Evolutionary conservation across 2,888 invertebrate genomes (phyloP), one percentile per base, ranked within the genome.

Genomic region (Emesis russula): DNA sequence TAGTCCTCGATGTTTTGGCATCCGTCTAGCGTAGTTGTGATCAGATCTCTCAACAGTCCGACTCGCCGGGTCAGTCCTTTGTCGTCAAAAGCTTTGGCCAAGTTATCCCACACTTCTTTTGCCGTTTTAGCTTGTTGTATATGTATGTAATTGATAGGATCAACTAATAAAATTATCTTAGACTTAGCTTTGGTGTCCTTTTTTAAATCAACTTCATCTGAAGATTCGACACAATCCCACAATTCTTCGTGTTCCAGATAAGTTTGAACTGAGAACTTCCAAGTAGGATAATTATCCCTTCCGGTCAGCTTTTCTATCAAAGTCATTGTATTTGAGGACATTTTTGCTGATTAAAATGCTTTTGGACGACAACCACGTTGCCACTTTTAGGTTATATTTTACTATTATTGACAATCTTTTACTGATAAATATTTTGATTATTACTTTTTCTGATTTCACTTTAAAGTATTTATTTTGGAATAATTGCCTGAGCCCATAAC

Each of bases 171-270:
- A 1, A 41, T 41, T 41, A 41, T 41, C 9, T 41, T 41, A 9
- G 41, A 41, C 11, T 41, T 41, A 1, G 41, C 41, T 41, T 41
- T 41, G 11, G 11, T 41, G 41, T 41, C 41, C 41, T 41, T 41
- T 41, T 41, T 41, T 41, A 41, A 9, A 41, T 41, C 41, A 41
- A 41, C 9, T 0, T 41, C 41, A 1, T 41, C 41, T n/a, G n/a
- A n/a, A n/a, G n/a, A n/a, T n/a, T n/a, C 41, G 9, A 41, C 41
- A 11, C 41, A 41, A 41, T 41, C 2, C 93, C 90, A 92, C 25
- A 93, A 81, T 0, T 93, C 92, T 48, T 94, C 92, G 41, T 92
- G 91, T 58, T 92, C 68, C 6, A 92, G 74, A 41, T 87, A 92
- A 6, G 91, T 86, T 81, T 92, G 73, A 4, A 93, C 84, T 2